Evolutionary conservation across 1,140 invertebrate species (phyloP).

Genomic region (Drosophila obscura): DNA sequence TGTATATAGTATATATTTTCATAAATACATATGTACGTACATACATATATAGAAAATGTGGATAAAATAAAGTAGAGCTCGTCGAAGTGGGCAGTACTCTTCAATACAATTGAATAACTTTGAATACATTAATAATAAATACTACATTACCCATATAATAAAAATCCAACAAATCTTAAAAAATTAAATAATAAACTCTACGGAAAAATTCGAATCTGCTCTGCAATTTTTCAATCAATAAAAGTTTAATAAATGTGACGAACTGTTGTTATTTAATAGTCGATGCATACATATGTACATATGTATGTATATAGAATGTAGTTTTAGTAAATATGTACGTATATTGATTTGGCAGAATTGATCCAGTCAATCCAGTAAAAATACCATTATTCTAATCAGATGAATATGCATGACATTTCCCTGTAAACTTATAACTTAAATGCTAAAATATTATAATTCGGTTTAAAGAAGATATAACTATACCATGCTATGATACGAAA

Average conservation of each 20-base stretch:
- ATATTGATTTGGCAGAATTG: too few species aligned
- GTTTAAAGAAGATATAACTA: too few species aligned
- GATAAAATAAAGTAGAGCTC: neutral
- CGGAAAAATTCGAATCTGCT: neutral
- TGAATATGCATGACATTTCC: too few species aligned
- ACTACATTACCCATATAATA: neutral
- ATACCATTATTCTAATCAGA: too few species aligned
- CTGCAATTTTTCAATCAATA: neutral
- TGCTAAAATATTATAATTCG: too few species aligned
- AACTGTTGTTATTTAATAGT: neutral
- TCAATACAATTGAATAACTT: neutral
- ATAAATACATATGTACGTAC: too few species aligned
- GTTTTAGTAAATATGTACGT: too few species aligned
- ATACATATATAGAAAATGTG: conserved; percentile 1
- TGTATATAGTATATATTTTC: too few species aligned
- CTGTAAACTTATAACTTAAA: too few species aligned
- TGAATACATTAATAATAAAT: neutral
- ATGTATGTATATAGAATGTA: too few species aligned
- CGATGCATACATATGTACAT: too few species aligned
- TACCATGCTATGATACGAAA: neutral
- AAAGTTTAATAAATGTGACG: neutral
- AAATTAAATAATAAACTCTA: neutral
- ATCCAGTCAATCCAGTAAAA: too few species aligned
- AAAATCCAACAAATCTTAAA: neutral
- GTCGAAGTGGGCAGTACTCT: neutral